A percentile compares a stretch with the other conserved stretches of the same genome.
Conservation (phyloP, 2,888 invertebrate genomes). For the Zaprionus obscuricornis region DNA sequence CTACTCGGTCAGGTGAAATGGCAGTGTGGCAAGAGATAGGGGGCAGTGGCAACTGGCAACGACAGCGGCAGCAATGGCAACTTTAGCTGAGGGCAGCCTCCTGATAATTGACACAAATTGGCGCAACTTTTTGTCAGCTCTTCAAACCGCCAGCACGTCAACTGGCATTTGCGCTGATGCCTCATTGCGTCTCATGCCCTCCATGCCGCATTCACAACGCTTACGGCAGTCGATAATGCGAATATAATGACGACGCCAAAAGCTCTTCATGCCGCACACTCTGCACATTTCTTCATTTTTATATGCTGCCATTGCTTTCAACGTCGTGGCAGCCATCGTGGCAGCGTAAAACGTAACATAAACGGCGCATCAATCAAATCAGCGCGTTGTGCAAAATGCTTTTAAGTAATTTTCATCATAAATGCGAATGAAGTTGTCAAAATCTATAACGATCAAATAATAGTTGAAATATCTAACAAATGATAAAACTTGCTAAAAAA, state of each 20-base stretch:
- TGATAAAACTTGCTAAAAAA: constrained; percentile 11
- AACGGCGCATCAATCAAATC: constrained; percentile 76
- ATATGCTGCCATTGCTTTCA: neutral
- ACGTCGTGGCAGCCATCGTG: neutral
- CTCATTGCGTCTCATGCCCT: constrained; percentile 57
- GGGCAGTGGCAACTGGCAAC: too few species aligned
- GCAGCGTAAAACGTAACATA: constrained; percentile 41
- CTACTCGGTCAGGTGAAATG: constrained; percentile 36
- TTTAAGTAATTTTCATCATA: constrained; percentile 75
- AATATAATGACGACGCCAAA: constrained; percentile 67
- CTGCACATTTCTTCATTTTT: neutral
- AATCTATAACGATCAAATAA: constrained; percentile 76
- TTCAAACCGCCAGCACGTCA: constrained; percentile 65
- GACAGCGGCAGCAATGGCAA: neutral
- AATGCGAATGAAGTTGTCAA: constrained; percentile 68
- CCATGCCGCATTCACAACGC: constrained; percentile 1
- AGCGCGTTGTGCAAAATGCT: constrained; percentile 68
- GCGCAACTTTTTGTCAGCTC: constrained; percentile 76
- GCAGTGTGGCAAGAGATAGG: neutral
- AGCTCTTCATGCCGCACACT: neutral
- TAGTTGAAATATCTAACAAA: constrained; percentile 59
- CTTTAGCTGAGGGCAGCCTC: constrained; percentile 40
- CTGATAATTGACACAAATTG: constrained; percentile 77
- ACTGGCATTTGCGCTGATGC: constrained; percentile 74
- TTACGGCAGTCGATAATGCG: constrained; percentile 64